Conservation (phyloP, 2,797 vertebrate species). For the Bradypodion pumilum region DNA sequence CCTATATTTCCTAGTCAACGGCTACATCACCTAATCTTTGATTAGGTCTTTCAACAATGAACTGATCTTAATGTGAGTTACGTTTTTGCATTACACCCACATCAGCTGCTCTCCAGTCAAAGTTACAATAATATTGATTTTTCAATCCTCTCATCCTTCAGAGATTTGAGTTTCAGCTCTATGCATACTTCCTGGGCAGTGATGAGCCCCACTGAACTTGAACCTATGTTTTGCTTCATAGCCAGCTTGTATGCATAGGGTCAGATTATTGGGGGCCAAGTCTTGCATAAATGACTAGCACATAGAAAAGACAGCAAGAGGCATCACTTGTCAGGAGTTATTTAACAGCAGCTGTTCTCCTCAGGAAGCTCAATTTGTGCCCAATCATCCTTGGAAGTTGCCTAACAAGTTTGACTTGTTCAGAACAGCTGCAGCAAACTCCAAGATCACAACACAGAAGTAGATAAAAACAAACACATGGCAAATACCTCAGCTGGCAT, state of each 20-base stretch:
- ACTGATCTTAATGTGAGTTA: not conserved
- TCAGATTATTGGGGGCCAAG: not conserved
- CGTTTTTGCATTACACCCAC: not conserved
- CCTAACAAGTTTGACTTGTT: slow-evolving; percentile 47
- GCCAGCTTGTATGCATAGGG: not conserved
- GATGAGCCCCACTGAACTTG: not conserved
- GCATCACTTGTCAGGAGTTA: not conserved
- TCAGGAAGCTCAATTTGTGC: not conserved
- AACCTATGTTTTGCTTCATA: not conserved
- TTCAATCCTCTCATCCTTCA: not conserved
- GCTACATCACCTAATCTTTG: fast-evolving
- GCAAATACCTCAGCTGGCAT: not conserved
- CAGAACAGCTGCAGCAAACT: slow-evolving; percentile 56
- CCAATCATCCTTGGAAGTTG: slow-evolving; percentile 33
- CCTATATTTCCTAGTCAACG: not conserved
- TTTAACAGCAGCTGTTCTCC: slow-evolving; percentile 41
- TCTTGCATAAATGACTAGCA: fast-evolving
- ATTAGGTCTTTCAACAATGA: not conserved
- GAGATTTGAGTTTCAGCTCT: not conserved
- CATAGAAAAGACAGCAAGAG: slow-evolving; percentile 29
- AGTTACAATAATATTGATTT: fast-evolving
- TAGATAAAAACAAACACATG: slow-evolving; percentile 46
- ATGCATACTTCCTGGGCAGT: not conserved
- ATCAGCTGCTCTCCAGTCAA: fast-evolving
- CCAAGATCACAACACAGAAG: slow-evolving; percentile 24